Conservation (phyloP, 2,888 invertebrate genomes). For the Dyspetes luteomarginatus region DNA sequence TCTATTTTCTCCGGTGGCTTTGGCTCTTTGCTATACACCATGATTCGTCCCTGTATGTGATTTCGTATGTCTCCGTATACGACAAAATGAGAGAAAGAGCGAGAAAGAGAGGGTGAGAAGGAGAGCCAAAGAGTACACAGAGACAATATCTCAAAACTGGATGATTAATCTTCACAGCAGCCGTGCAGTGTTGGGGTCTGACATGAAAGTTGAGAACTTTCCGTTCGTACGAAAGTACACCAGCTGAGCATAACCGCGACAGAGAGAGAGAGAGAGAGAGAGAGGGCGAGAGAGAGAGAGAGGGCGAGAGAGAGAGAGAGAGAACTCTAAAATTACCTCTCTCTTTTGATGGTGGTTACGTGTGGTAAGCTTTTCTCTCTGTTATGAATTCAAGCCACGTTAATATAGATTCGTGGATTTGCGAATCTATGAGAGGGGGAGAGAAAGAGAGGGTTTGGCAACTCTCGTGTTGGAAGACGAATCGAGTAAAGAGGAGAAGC, state of each 20-base stretch:
- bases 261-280: slow-evolving; percentile 21
- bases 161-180: slow-evolving; percentile 66
- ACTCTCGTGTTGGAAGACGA: slow-evolving; percentile 42
- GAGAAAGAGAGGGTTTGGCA: slow-evolving; percentile 28
- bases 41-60: slow-evolving; percentile 12
- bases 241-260: slow-evolving; percentile 48
- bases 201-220: slow-evolving; percentile 64
- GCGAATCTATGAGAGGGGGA: slow-evolving; percentile 42
- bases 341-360: slow-evolving; percentile 28
- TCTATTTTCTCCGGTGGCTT: slow-evolving; percentile 33
- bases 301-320: slow-evolving; percentile 26
- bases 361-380: slow-evolving; percentile 42
- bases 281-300: slow-evolving; percentile 12
- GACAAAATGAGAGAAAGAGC: neutral
- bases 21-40: slow-evolving; percentile 33
- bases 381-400: slow-evolving; percentile 66
- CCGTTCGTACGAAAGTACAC: slow-evolving; percentile 50
- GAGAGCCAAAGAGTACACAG: slow-evolving; percentile 33
- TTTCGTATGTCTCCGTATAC: neutral
- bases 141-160: slow-evolving; percentile 52
- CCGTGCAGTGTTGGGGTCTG: slow-evolving; percentile 34
- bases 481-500: slow-evolving; percentile 25
- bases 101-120: neutral
- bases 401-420: slow-evolving; percentile 67
- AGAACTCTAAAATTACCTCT: slow-evolving; percentile 52